Evolutionary conservation across 2,888 invertebrate genomes (phyloP).

Genomic region (Pyrocoelia pectoralis): DNA sequence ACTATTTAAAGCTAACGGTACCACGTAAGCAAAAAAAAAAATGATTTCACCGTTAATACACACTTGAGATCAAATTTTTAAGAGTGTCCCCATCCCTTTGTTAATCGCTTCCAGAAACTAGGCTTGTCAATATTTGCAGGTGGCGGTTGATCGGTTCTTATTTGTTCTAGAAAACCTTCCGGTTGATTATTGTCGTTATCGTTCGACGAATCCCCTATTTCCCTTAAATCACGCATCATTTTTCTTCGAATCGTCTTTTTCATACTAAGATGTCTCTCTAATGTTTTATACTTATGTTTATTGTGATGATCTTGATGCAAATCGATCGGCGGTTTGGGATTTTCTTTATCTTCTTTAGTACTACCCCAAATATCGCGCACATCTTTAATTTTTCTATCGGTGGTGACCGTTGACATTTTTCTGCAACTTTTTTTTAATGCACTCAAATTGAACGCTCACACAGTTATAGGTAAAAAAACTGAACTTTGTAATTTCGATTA

Average conservation of each 20-base stretch:
- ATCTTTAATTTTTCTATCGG: constrained; percentile 78
- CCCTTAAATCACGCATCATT: constrained; percentile 84
- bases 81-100: constrained; percentile 56
- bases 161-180: constrained; percentile 58
- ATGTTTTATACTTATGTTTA: constrained; percentile 76
- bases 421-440: constrained; percentile 38
- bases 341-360: constrained; percentile 58
- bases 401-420: constrained; percentile 68
- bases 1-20: constrained; percentile 25
- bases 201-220: constrained; percentile 60
- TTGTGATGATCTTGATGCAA: constrained; percentile 62
- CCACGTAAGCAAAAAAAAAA: constrained; percentile 11
- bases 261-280: constrained; percentile 85
- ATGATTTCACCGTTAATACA: neutral
- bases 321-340: constrained; percentile 57
- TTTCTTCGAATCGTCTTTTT: constrained; percentile 87
- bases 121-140: constrained; percentile 60
- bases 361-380: constrained; percentile 68
- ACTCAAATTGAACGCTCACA: neutral
- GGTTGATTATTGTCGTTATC: constrained; percentile 47
- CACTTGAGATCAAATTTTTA: constrained; percentile 13
- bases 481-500: constrained; percentile 28
- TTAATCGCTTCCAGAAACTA: constrained; percentile 59
- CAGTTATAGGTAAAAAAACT: neutral
- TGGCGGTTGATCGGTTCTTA: constrained; percentile 59